Conservation (phyloP, 2,797 vertebrate genomes). For the Pseudomugil gertrudae region DNA sequence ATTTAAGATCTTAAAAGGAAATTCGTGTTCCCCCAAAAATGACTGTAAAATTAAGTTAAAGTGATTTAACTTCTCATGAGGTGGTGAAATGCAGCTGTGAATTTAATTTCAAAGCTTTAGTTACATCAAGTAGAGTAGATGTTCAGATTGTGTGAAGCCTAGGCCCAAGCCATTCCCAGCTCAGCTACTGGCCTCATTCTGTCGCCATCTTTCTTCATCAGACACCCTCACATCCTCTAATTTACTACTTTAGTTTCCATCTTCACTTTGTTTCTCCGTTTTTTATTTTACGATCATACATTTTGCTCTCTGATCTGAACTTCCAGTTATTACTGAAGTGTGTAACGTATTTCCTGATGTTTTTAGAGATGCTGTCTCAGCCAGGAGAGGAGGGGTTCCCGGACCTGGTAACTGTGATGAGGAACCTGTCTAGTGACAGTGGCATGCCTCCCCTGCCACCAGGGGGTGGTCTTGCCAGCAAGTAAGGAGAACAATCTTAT, state of each 20-base stretch:
- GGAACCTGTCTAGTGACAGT: conserved; percentile 92
- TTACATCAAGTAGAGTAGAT: conserved; percentile 41
- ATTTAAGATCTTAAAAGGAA: neutral
- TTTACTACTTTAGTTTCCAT: conserved; percentile 23
- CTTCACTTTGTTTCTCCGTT: conserved; percentile 23
- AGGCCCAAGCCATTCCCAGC: conserved; percentile 66
- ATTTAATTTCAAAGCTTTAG: conserved; percentile 14
- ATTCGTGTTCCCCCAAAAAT: no score
- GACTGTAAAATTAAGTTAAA: no score
- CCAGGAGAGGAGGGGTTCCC: conserved; percentile 93
- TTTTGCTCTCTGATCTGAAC: no score
- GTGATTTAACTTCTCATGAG: neutral
- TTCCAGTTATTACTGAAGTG: conserved; percentile 23
- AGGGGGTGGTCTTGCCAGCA: conserved; percentile 97
- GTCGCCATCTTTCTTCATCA: conserved; percentile 34
- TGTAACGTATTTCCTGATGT: conserved; percentile 38
- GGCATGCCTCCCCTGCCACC: conserved; percentile 94
- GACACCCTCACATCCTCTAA: conserved; percentile 17
- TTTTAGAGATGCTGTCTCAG: conserved; percentile 85
- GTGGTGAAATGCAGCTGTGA: conserved; percentile 9
- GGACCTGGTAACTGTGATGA: conserved; percentile 94
- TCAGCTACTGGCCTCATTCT: conserved; percentile 56
- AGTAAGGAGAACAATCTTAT: conserved; percentile 85
- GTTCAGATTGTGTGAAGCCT: conserved; percentile 60
- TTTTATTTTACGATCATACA: no score